These are phyloP conservation scores for Procavia capensis DNA, from an alignment of 2,113 vertebrate species.

Conservation along the genomic window DNA sequence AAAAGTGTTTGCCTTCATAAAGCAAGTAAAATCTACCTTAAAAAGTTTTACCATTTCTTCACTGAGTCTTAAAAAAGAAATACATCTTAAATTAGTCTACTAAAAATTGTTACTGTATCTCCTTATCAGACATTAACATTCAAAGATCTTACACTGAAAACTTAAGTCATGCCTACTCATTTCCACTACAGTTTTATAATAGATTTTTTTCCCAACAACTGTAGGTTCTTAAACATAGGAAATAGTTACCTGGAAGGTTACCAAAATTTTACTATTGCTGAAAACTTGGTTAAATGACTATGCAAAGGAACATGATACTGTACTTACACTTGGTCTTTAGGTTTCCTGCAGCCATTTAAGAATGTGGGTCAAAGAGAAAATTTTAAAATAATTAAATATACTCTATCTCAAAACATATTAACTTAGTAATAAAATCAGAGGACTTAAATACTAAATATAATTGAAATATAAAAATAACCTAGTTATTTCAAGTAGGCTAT, in stretches of 20 bases:
- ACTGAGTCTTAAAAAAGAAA: slow-evolving; percentile 41
- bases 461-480: slow-evolving; percentile 25
- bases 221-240: not conserved
- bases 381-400: slow-evolving; percentile 66
- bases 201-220: not conserved
- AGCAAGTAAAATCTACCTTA: slow-evolving; percentile 32
- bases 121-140: slow-evolving; percentile 35
- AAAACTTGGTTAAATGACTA: slow-evolving; percentile 17
- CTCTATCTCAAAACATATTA: slow-evolving; percentile 40
- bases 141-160: slow-evolving; percentile 47
- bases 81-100: not conserved
- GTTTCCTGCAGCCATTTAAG: slow-evolving; percentile 97
- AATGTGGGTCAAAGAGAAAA: slow-evolving; percentile 90
- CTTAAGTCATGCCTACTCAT: not conserved
- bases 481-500: slow-evolving; percentile 14
- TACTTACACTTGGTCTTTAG: slow-evolving; percentile 98
- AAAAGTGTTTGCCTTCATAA: not conserved
- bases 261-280: not conserved
- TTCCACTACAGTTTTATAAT: not conserved
- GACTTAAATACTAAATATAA: not conserved
- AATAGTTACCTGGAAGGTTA: not conserved
- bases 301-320: not conserved
- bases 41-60: slow-evolving; percentile 47
- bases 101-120: slow-evolving; percentile 10
- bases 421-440: not conserved